These are phyloP conservation scores for Kryphioiulus occultus DNA, from an alignment of 2,888 invertebrate species.

Conservation along the genomic window DNA sequence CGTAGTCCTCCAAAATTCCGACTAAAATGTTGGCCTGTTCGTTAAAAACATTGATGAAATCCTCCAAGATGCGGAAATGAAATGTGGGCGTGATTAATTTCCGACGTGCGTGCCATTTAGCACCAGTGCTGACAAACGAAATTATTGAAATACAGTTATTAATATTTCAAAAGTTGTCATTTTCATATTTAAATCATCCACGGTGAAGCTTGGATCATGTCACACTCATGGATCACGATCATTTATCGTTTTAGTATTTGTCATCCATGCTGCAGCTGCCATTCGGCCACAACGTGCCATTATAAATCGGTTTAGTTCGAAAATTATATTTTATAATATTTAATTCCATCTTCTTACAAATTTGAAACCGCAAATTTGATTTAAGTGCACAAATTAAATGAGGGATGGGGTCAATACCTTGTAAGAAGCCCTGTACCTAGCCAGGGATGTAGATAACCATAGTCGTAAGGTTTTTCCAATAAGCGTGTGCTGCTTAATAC, in stretches of 20 bases:
- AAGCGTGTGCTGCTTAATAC: slow-evolving; percentile 69
- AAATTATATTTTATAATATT: too few relatives aligned
- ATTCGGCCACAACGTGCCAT: too few relatives aligned
- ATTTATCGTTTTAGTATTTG: too few relatives aligned
- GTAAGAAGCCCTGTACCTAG: slow-evolving; percentile 43
- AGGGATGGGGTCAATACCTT: background rate
- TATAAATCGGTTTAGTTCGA: too few relatives aligned
- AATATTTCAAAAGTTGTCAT: background rate
- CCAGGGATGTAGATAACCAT: slow-evolving; percentile 64
- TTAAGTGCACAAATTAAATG: too few relatives aligned
- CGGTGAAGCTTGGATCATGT: too few relatives aligned
- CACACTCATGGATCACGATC: too few relatives aligned
- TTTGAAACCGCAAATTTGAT: too few relatives aligned
- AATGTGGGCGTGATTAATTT: slow-evolving; percentile 67
- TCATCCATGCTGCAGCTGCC: too few relatives aligned
- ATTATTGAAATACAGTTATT: background rate
- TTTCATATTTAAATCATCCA: too few relatives aligned
- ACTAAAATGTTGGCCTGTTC: slow-evolving; percentile 62
- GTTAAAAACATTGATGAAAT: slow-evolving; percentile 66
- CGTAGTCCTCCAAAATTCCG: slow-evolving; percentile 52
- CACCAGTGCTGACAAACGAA: slow-evolving; percentile 60
- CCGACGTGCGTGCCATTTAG: slow-evolving; percentile 63
- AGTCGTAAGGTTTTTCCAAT: slow-evolving; percentile 70
- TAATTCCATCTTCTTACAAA: too few relatives aligned
- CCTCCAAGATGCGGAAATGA: slow-evolving; percentile 66